These are phyloP conservation scores for Drosophila obscura DNA, from an alignment of 1,140 invertebrate genomes.

Conservation along the genomic window DNA sequence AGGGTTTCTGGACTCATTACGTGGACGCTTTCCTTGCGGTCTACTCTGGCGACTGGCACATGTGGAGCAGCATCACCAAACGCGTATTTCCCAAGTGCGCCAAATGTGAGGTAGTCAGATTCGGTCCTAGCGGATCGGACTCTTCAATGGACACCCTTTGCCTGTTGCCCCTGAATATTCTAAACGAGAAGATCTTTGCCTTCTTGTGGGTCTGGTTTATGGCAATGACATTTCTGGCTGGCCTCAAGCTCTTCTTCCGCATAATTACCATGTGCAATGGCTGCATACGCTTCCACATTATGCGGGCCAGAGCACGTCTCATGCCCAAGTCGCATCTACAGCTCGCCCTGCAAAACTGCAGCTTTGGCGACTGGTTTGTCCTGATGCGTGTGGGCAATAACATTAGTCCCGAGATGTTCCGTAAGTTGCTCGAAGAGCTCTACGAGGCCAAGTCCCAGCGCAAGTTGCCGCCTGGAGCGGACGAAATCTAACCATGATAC, in stretches of 20 bases:
- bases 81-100: slow-evolving; percentile 90
- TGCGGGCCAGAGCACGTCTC: slow-evolving; percentile 84
- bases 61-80: slow-evolving; percentile 85
- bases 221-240: slow-evolving; percentile 87
- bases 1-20: slow-evolving; percentile 89
- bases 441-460: slow-evolving; percentile 49
- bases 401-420: slow-evolving; percentile 87
- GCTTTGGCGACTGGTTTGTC: slow-evolving; percentile 89
- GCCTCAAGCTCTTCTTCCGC: slow-evolving; percentile 87
- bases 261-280: slow-evolving; percentile 53
- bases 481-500: slow-evolving; percentile 23
- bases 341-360: slow-evolving; percentile 48
- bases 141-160: slow-evolving; percentile 87
- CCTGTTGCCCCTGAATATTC: slow-evolving; percentile 90
- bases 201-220: slow-evolving; percentile 93
- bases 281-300: slow-evolving; percentile 81
- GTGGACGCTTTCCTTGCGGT: slow-evolving; percentile 86
- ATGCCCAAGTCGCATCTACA: slow-evolving; percentile 48
- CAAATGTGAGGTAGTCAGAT: slow-evolving; percentile 90
- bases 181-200: slow-evolving; percentile 92
- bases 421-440: slow-evolving; percentile 85
- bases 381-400: slow-evolving; percentile 88
- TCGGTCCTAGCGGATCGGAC: slow-evolving; percentile 86
- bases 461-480: slow-evolving; percentile 17
- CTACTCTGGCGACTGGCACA: slow-evolving; percentile 72